A percentile compares a stretch with the other conserved stretches of the same genome.
Conservation (phyloP, 2,113 vertebrate genomes). For the Cichladusa arquata region DNA sequence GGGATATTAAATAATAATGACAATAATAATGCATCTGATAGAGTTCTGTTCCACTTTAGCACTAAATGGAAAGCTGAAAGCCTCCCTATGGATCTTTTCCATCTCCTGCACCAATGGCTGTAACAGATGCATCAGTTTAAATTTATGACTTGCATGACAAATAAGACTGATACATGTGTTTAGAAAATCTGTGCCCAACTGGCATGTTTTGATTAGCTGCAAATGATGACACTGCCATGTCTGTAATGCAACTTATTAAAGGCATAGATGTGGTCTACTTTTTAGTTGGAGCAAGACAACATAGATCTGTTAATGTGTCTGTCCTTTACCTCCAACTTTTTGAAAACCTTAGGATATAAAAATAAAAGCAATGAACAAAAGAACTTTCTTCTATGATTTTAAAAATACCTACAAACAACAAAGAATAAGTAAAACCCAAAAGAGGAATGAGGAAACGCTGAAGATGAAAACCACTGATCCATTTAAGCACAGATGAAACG, state of each 20-base stretch:
- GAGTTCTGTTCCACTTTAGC: conserved; percentile 29
- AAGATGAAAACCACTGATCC: conserved; percentile 28
- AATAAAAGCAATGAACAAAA: neutral
- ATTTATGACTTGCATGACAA: conserved; percentile 45
- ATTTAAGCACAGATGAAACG: conserved; percentile 21
- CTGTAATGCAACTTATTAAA: neutral
- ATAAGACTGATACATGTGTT: conserved; percentile 13
- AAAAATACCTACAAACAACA: neutral
- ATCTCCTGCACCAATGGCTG: neutral
- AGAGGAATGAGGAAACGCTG: conserved; percentile 31
- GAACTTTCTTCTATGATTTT: neutral
- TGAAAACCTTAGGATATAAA: neutral
- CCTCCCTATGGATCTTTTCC: conserved; percentile 43
- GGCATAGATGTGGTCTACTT: neutral
- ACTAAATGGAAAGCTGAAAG: conserved; percentile 62
- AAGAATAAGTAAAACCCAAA: neutral
- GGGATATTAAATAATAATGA: conserved; percentile 66
- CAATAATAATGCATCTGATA: conserved; percentile 42
- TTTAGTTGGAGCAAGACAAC: neutral
- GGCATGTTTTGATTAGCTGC: conserved; percentile 11
- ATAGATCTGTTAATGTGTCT: neutral
- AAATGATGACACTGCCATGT: neutral
- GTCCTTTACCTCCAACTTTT: neutral
- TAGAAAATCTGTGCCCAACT: conserved; percentile 4
- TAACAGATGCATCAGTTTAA: conserved; percentile 43